Evolutionary conservation across 2,888 invertebrate species (phyloP).

Genomic region (Chrysolina americana): DNA sequence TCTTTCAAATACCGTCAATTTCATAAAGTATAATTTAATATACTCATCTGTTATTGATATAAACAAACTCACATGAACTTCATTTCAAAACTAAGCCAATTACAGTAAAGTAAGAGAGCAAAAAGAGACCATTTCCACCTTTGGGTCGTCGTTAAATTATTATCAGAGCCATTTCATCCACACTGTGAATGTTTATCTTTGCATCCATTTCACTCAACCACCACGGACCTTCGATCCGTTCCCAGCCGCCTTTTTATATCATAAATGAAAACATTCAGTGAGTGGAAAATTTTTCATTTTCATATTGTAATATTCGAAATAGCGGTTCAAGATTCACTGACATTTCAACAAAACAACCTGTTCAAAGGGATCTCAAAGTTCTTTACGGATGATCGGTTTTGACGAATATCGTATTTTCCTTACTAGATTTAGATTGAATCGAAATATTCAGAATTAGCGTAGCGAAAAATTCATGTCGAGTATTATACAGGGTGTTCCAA

Average conservation of each 20-base stretch:
- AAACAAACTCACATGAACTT: too few species aligned
- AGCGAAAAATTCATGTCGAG: constrained; percentile 53
- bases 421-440: constrained; percentile 51
- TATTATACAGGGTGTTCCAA: constrained; percentile 44
- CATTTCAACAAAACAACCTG: constrained; percentile 20
- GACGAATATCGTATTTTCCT: constrained; percentile 42
- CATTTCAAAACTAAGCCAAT: too few species aligned
- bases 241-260: not conserved
- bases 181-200: too few species aligned
- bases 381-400: constrained; percentile 29
- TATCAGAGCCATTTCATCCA: too few species aligned
- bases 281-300: constrained; percentile 16
- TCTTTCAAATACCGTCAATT: too few species aligned
- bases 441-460: constrained; percentile 56
- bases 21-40: too few species aligned
- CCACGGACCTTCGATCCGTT: not conserved
- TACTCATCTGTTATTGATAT: too few species aligned
- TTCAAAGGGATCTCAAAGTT: not conserved
- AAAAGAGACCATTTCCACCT: too few species aligned
- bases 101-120: too few species aligned
- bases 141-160: too few species aligned
- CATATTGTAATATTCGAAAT: constrained; percentile 6
- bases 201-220: not conserved
- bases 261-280: not conserved
- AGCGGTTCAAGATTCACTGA: not conserved